phyloP scores from a whole-genome alignment of 2,888 invertebrate genomes.

The Apocheima hispidaria region DNA sequence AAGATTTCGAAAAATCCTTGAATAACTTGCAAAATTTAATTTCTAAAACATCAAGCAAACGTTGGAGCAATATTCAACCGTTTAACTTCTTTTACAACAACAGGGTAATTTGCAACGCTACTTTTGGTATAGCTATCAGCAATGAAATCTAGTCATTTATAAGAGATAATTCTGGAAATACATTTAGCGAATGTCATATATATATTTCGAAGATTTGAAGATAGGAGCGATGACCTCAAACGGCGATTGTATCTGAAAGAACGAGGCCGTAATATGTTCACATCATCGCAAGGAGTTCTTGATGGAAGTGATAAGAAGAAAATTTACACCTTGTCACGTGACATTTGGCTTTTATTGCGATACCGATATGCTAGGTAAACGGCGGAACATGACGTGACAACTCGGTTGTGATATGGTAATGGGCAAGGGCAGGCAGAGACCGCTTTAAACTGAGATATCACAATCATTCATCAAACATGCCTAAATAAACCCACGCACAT shows the following conservation, averaged over 20 bases:
- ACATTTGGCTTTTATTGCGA: slow-evolving; percentile 28
- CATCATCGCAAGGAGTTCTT: slow-evolving; percentile 58
- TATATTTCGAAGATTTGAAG: slow-evolving; percentile 49
- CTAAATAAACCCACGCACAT: background rate
- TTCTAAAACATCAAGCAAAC: slow-evolving; percentile 15
- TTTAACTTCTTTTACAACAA: slow-evolving; percentile 14
- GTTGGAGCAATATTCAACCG: slow-evolving; percentile 16
- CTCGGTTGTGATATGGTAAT: slow-evolving; percentile 17
- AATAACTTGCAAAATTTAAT: slow-evolving; percentile 27
- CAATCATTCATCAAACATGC: slow-evolving; percentile 10
- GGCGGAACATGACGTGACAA: slow-evolving; percentile 3
- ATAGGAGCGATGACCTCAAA: slow-evolving; percentile 58
- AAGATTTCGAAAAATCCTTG: slow-evolving; percentile 33
- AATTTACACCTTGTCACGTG: slow-evolving; percentile 29
- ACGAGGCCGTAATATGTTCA: slow-evolving; percentile 56
- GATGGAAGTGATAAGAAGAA: slow-evolving; percentile 44
- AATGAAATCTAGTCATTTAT: slow-evolving; percentile 30
- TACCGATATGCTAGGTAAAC: slow-evolving; percentile 24
- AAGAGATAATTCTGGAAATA: slow-evolving; percentile 49
- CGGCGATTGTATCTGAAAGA: slow-evolving; percentile 66
- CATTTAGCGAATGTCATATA: slow-evolving; percentile 35
- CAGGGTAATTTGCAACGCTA: slow-evolving; percentile 12
- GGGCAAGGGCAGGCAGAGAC: slow-evolving; percentile 6
- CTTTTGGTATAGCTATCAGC: slow-evolving; percentile 10
- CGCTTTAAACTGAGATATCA: background rate